These are phyloP conservation scores for Blastobasis lacticolella DNA, from an alignment of 2,888 invertebrate genomes.

Conservation along the genomic window DNA sequence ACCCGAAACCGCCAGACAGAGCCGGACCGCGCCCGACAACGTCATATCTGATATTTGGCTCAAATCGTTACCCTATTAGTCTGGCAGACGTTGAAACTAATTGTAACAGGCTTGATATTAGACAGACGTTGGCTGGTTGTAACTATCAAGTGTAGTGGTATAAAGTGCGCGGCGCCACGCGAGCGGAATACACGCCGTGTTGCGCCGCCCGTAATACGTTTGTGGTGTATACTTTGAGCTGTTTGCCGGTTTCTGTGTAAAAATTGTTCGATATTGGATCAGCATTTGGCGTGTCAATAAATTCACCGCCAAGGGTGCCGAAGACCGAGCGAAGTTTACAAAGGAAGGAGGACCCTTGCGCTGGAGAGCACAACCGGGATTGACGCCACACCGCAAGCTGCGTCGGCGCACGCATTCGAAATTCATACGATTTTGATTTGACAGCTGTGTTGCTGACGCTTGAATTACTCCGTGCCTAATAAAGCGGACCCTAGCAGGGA, in stretches of 20 bases:
- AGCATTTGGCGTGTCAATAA: neutral
- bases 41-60: too few relatives aligned
- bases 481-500: too few relatives aligned
- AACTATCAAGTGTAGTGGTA: constrained; percentile 13
- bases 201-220: constrained; percentile 31
- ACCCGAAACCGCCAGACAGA: too few relatives aligned
- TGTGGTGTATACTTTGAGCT: constrained; percentile 7
- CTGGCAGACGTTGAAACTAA: neutral
- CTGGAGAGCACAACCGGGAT: neutral
- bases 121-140: constrained; percentile 3
- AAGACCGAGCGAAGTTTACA: neutral
- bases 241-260: neutral
- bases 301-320: neutral
- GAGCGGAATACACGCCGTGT: constrained; percentile 35
- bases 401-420: too few relatives aligned
- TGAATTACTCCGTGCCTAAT: too few relatives aligned
- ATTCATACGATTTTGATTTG: too few relatives aligned
- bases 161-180: constrained; percentile 31
- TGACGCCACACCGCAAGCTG: neutral
- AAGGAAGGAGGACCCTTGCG: neutral
- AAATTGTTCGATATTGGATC: neutral
- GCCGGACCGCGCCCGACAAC: too few relatives aligned
- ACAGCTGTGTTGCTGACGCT: too few relatives aligned
- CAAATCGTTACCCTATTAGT: neutral
- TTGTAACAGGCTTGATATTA: neutral